phyloP scores from a whole-genome alignment of 2,113 vertebrate species.

The Takifugu flavidus region DNA sequence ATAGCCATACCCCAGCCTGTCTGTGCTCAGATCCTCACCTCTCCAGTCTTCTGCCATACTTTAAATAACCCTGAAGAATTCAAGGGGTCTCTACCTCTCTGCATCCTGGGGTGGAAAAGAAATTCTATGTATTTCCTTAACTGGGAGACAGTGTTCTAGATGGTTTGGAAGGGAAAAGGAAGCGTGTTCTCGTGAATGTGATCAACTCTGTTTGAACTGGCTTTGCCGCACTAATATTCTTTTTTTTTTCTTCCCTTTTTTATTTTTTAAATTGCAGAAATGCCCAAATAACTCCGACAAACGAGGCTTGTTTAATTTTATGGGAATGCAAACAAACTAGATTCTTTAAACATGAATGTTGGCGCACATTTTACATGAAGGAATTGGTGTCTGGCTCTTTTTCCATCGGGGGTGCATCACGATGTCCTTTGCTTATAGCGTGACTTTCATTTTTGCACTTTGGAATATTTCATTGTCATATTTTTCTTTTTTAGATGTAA shows the following conservation, averaged over 20 bases:
- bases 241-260: not conserved
- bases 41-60: conserved; percentile 53
- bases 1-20: conserved; percentile 60
- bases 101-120: conserved; percentile 26
- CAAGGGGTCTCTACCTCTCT: conserved; percentile 55
- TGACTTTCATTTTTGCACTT: conserved; percentile 69
- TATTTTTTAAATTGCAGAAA: too few relatives aligned
- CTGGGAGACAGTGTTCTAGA: conserved; percentile 12
- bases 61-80: conserved; percentile 42
- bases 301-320: too few relatives aligned
- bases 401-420: conserved; percentile 50
- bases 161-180: conserved; percentile 29
- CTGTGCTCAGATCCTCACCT: conserved; percentile 42
- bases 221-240: conserved; percentile 11
- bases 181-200: conserved; percentile 49
- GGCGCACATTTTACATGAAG: not conserved
- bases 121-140: conserved; percentile 7
- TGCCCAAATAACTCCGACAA: too few relatives aligned
- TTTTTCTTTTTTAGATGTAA: conserved; percentile 73
- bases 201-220: conserved; percentile 41
- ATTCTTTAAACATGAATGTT: not conserved
- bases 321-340: not conserved
- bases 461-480: conserved; percentile 71
- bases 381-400: conserved; percentile 24
- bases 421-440: conserved; percentile 68